Percentiles rank a stretch among this genome's conserved stretches.
Evolutionary conservation across 2,113 vertebrate species (phyloP).

Genomic region (Xyrauchen texanus): DNA sequence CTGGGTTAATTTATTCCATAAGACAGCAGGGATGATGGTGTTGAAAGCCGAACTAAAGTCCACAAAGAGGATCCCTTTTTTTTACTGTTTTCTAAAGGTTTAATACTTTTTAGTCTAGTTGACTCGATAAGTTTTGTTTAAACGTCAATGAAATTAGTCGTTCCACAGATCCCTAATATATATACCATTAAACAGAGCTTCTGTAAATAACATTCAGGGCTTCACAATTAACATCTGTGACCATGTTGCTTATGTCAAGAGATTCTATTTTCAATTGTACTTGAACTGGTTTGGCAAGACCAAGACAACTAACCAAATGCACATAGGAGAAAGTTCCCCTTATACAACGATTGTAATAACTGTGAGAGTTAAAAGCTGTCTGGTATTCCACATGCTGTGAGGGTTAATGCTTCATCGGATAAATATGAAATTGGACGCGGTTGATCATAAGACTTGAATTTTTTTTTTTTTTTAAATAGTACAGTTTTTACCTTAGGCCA

Average conservation of each 20-base stretch:
- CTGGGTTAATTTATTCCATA: no score
- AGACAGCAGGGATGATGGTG: no score
- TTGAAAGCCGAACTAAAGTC: no score
- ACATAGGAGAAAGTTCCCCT: conserved; percentile 25
- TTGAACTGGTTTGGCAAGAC: conserved; percentile 33
- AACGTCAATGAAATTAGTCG: no score
- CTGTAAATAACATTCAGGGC: conserved; percentile 34
- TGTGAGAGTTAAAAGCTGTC: not conserved
- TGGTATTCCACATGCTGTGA: conserved; percentile 44
- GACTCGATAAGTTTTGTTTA: no score
- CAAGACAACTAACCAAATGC: not conserved
- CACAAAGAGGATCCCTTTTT: no score
- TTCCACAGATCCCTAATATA: no score
- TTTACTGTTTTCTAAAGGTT: no score
- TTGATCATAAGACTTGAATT: conserved; percentile 63
- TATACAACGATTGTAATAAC: conserved; percentile 29
- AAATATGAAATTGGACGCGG: conserved; percentile 60
- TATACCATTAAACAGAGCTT: not conserved
- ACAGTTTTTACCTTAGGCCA: conserved; percentile 55
- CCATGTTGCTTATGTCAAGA: conserved; percentile 16
- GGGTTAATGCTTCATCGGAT: conserved; percentile 58
- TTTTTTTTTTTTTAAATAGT: no score
- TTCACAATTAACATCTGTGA: conserved; percentile 35
- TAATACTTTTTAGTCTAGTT: no score
- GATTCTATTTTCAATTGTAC: conserved; percentile 26